Base-by-base conservation (phyloP, 2,797 vertebrate genomes). In the Eulemur rubriventer region DNA sequence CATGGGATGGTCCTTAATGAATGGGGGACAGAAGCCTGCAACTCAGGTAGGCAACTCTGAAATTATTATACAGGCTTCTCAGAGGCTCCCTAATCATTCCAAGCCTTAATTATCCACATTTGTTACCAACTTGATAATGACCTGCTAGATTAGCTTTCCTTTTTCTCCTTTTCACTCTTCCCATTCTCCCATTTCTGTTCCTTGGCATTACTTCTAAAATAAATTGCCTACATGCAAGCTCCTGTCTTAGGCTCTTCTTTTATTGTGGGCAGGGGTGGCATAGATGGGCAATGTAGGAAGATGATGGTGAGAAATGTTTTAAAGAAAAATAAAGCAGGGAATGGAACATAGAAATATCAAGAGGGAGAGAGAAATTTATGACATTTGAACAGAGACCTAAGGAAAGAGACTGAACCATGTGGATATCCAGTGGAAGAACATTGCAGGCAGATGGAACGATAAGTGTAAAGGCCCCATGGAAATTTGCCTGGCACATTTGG, bases 121-220 rank as follows among this genome's bases (percentile, higher is more conserved):
- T 26, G 20, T 55, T 38, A 61, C 30, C 48, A 85, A 61, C 13
- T 67, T 93, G 46, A 38, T 86, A 88, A 61, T 48, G 22, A 4
- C 33, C 6, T 28, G 20, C 11, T 17, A 43, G 6, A 89, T 50
- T 4, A 92, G 4, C 14, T 76, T 83, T 91, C 18, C 17, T 73
- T 67, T 46, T 26, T 78, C 84, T 85, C 18, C 14, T 28, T 82
- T 82, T 72, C 17, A 18, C 35, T 59, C 35, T 46, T 88, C 11
- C 35, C 59, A 22, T 93, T 65, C 18, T 41, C 1, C 10, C 28
- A 63, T 41, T 82, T 94, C 5, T 73, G 22, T n/a, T 83, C 26
- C 28, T 72, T 91, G 24, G 30, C 4, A 43, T 69, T 92, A 79
- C 38, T 86, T 83, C 20, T 7, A 50, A 95, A 94, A 87, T 81